Evolutionary conservation across 1,140 invertebrate species (phyloP), one percentile per base, ranked within the genome.

Genomic region (Camponotus floridanus): DNA sequence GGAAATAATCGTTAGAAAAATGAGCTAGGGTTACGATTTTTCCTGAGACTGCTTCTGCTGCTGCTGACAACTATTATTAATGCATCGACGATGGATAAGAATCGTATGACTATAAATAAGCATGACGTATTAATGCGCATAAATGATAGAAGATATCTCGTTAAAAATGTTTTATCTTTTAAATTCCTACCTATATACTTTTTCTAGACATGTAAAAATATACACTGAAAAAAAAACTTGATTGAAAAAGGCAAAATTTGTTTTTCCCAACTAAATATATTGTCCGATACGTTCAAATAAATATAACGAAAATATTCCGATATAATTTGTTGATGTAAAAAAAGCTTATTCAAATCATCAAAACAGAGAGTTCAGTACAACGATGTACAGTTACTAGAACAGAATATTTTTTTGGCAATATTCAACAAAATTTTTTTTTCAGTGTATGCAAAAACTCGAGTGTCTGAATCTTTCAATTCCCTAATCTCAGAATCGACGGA

Each of bases 81-180:
- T 83, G 79, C 68, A 83, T 73, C 42, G 68, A 83, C 31, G 79
- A 83, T 83, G 42, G 18, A 71, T 45, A 59, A 81, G 67, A 83
- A n/a, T 83, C 55, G 31, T 71, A 33, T 83, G 31, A 83, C 68
- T 83, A 83, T 74, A 73, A 81, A 73, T 81, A 81, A 74, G 39
- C 68, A n/a, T 83, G 79, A 74, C 39, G 31, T 83, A 74, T 83
- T 62, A 62, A 83, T 83, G 55, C 51, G 13, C 13, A 59, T 26
- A 15, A 83, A 61, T 21, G 68, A 73, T 45, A 70, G n/a, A 61
- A 61, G n/a, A 73, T 73, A 73, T 36, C 45, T 61, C 21, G 68
- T 70, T 57, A 73, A 73, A 36, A 73, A 26, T 73, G 31, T 21
- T 45, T 71, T 39, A 36, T 21, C 31, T 55, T 0, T 26, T 39